Conservation (phyloP, 2,113 vertebrate species). For the Cyprinodon brontotheroides region DNA sequence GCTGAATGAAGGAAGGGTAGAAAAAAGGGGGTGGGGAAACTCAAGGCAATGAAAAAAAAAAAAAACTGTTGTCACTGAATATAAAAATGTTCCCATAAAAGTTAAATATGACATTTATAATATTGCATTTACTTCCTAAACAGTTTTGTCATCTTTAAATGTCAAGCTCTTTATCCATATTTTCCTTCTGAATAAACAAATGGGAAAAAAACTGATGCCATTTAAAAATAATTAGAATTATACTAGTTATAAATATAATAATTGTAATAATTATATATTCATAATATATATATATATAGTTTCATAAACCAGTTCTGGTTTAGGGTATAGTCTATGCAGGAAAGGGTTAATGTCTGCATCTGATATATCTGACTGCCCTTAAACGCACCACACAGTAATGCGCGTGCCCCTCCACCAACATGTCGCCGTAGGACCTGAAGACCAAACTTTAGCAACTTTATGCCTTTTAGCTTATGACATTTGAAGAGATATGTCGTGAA, state of each 20-base stretch:
- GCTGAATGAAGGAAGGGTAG: too few relatives aligned
- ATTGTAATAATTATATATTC: too few relatives aligned
- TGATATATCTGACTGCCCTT: background rate
- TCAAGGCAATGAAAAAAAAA: too few relatives aligned
- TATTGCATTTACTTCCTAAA: background rate
- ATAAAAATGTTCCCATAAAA: background rate
- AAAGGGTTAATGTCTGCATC: background rate
- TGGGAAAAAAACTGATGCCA: too few relatives aligned
- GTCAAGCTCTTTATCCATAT: background rate
- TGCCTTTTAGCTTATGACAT: fast-evolving
- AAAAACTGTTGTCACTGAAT: background rate
- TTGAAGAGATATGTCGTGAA: constrained; percentile 20
- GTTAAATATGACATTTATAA: background rate
- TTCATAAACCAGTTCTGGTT: background rate
- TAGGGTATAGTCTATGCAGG: background rate
- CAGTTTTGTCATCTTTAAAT: background rate
- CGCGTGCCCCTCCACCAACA: constrained; percentile 58
- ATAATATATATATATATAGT: too few relatives aligned
- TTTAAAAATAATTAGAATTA: too few relatives aligned
- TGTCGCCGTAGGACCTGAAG: constrained; percentile 47
- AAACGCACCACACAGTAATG: constrained; percentile 38
- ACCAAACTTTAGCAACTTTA: constrained; percentile 31
- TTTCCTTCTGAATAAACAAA: background rate
- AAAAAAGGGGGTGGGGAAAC: too few relatives aligned
- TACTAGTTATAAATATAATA: too few relatives aligned